Evolutionary conservation across 2,113 vertebrate genomes (phyloP).

Genomic region (Condylura cristata): DNA sequence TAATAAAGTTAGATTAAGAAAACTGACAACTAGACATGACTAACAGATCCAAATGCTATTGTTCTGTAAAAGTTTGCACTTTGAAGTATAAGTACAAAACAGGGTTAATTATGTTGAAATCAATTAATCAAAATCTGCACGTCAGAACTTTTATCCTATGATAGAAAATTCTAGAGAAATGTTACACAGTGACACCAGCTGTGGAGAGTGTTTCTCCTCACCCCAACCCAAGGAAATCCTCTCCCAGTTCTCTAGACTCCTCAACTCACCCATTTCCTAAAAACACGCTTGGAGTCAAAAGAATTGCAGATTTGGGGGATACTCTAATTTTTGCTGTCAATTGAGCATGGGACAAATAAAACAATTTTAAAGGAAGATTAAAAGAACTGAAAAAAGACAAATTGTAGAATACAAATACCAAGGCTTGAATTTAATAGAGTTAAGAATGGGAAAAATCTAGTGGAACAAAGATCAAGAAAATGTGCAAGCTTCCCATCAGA

Average conservation of each 20-base stretch:
- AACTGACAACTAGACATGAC: not conserved
- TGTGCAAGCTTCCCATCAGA: conserved; percentile 33
- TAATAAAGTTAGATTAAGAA: conserved; percentile 9
- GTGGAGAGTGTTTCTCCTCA: not conserved
- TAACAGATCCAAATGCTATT: not conserved
- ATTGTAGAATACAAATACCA: not conserved
- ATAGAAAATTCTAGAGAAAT: not conserved
- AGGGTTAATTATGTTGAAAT: conserved; percentile 2
- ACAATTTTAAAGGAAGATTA: not conserved
- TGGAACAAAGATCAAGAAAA: not conserved
- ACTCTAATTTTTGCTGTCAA: not conserved
- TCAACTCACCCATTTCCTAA: not conserved
- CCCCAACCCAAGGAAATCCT: not conserved
- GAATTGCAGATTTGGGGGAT: not conserved
- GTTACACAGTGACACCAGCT: not conserved
- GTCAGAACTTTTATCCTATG: not conserved
- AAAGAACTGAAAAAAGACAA: not conserved
- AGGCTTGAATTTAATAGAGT: not conserved
- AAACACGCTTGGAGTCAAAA: not conserved
- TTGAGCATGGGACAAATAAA: not conserved
- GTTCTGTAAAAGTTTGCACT: not conserved
- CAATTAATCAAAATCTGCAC: not conserved
- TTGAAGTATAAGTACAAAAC: conserved; percentile 26
- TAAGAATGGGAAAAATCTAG: not conserved
- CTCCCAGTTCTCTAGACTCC: not conserved